phyloP scores from a whole-genome alignment of 2,113 vertebrate species.

The Stegostoma tigrinum region DNA sequence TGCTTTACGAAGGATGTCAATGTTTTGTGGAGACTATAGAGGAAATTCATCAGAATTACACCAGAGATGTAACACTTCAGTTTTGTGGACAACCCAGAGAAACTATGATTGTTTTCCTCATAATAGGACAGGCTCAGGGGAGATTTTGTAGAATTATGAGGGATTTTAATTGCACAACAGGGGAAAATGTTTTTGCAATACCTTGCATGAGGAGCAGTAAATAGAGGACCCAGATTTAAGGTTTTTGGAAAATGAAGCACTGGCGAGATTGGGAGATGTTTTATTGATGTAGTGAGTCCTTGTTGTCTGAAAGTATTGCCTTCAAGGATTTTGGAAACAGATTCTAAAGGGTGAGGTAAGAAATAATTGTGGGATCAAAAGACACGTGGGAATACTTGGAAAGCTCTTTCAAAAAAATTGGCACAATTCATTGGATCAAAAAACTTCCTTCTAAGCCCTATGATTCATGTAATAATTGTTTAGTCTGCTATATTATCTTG shows the following conservation, averaged over 20 bases:
- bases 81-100: neutral
- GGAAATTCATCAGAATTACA: neutral
- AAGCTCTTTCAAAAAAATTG: neutral
- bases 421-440: neutral
- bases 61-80: neutral
- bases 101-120: neutral
- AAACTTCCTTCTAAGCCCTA: neutral
- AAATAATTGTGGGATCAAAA: too few species aligned
- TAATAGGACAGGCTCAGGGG: neutral
- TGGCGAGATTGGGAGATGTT: too few species aligned
- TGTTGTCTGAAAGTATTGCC: neutral
- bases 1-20: neutral
- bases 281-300: neutral
- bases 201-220: neutral
- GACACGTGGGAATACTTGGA: neutral
- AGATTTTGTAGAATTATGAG: neutral
- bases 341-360: too few species aligned
- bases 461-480: neutral
- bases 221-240: neutral
- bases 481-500: neutral
- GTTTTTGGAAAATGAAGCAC: neutral
- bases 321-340: neutral
- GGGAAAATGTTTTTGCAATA: neutral
- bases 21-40: neutral
- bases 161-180: neutral